phyloP scores from a whole-genome alignment of 2,888 invertebrate species.

The Cerastoderma edule region DNA sequence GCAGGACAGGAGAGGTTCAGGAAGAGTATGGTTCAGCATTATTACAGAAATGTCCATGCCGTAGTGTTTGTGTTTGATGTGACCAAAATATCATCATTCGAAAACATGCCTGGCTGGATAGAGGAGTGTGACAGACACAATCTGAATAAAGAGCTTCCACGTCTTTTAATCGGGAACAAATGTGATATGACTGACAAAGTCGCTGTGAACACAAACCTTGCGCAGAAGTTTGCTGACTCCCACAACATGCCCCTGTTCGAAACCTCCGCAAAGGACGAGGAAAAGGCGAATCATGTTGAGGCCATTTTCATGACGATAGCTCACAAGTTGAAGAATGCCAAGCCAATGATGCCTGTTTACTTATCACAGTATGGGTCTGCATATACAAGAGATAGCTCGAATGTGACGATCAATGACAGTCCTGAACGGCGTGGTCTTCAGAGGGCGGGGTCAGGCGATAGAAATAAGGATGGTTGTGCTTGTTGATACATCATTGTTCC shows the following conservation, averaged over 20 bases:
- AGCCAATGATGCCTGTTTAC: constrained; percentile 86
- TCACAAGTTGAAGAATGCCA: constrained; percentile 89
- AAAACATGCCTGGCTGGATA: constrained; percentile 90
- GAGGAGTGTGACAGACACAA: constrained; percentile 90
- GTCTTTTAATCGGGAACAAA: constrained; percentile 92
- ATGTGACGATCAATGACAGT: constrained; percentile 69
- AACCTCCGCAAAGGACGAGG: constrained; percentile 91
- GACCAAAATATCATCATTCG: constrained; percentile 88
- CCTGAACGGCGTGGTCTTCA: constrained; percentile 71
- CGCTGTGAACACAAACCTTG: constrained; percentile 89
- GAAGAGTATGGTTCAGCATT: constrained; percentile 92
- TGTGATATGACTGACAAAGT: constrained; percentile 87
- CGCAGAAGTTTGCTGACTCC: constrained; percentile 86
- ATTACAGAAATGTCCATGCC: constrained; percentile 93
- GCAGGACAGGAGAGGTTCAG: constrained; percentile 93
- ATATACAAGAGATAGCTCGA: constrained; percentile 59
- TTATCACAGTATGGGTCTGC: constrained; percentile 60
- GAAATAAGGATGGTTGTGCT: constrained; percentile 71
- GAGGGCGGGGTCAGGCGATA: constrained; percentile 61
- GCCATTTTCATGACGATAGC: constrained; percentile 93
- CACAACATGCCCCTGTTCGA: constrained; percentile 91
- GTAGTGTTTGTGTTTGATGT: constrained; percentile 94
- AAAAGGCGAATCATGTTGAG: constrained; percentile 90
- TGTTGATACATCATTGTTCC: no score
- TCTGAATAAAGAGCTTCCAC: constrained; percentile 87